Percentiles rank a stretch among this genome's conserved stretches.
phyloP scores from a whole-genome alignment of 2,888 invertebrate genomes.

The Drosophila greeni region DNA sequence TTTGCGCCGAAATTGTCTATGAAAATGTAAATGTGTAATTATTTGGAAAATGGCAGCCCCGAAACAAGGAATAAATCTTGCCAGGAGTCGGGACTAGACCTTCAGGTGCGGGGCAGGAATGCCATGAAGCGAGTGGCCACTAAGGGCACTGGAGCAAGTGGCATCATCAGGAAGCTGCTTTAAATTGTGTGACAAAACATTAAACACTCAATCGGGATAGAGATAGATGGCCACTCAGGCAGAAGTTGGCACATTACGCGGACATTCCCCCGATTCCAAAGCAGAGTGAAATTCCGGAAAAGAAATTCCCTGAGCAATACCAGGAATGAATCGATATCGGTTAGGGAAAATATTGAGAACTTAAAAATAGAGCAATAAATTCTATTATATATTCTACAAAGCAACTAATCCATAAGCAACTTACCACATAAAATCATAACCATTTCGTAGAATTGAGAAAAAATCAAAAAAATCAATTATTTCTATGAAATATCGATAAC shows the following conservation, averaged over 20 bases:
- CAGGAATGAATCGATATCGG: background rate
- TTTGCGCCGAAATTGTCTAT: constrained; percentile 64
- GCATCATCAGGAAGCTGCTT: constrained; percentile 46
- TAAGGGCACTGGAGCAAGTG: constrained; percentile 12
- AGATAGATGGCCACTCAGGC: constrained; percentile 34
- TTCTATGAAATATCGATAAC: too few species aligned
- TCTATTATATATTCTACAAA: too few species aligned
- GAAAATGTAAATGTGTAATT: constrained; percentile 74
- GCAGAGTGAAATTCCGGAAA: too few species aligned
- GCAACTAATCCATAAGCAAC: too few species aligned
- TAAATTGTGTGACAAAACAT: constrained; percentile 69
- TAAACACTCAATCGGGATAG: constrained; percentile 51
- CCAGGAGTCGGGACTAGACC: constrained; percentile 34
- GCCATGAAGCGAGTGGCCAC: constrained; percentile 4
- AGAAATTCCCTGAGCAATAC: background rate
- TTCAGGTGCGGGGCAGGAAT: background rate
- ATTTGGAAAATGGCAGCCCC: constrained; percentile 64
- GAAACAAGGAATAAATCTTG: constrained; percentile 59
- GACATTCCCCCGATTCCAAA: background rate
- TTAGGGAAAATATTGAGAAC: background rate
- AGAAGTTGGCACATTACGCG: constrained; percentile 35
- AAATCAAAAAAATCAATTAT: too few species aligned
- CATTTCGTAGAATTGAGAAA: too few species aligned
- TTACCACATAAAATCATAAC: too few species aligned
- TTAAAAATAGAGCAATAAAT: background rate